Evolutionary conservation across 2,113 vertebrate genomes (phyloP), one percentile per base, ranked within the genome.

Genomic region (Tenrec ecaudatus): DNA sequence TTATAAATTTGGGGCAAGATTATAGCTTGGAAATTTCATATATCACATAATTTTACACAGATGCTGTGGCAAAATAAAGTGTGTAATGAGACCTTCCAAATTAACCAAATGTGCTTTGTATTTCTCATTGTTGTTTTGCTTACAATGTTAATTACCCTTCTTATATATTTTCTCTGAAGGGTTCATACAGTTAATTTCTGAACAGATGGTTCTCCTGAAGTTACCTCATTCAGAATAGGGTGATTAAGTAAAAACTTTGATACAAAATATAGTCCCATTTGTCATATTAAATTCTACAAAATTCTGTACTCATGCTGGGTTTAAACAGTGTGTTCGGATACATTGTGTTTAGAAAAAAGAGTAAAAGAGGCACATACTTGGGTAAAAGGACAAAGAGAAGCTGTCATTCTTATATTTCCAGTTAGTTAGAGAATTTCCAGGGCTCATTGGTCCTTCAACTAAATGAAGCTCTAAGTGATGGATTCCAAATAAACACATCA

Each of bases 171-270:
- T 83, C 82, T 95, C 36, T 83, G 71, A 86, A 71, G 84, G 75
- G n/a, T 57, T 83, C 77, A 53, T 79, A 53, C 40, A 82, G 36
- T 82, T 94, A 89, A 40, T 93, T 60, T 89, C 73, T 91, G 78
- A 94, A 79, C 76, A 94, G 80, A 79, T 89, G 93, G 76, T 33
- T 33, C 10, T 36, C 31, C n/a, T 80, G 53, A 76, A 77, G 73
- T 87, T 62, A 76, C 87, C 31, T 86, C 64, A 91, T 78, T 95
- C 53, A 38, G 77, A 53, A 88, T 17, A 40, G 16, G 53, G 36
- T 88, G 80, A 92, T 85, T 90, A 83, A 82, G 14, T 58, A 73
- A 77, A 86, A 29, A 83, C 84, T 64, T 79, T 58, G 68, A 68
- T 29, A 62, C 0, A 0, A 53, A 68, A 94, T 80, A 47, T 8